Evolutionary conservation across 2,797 vertebrate species (phyloP).

Genomic region (Rousettus madagascariensis): DNA sequence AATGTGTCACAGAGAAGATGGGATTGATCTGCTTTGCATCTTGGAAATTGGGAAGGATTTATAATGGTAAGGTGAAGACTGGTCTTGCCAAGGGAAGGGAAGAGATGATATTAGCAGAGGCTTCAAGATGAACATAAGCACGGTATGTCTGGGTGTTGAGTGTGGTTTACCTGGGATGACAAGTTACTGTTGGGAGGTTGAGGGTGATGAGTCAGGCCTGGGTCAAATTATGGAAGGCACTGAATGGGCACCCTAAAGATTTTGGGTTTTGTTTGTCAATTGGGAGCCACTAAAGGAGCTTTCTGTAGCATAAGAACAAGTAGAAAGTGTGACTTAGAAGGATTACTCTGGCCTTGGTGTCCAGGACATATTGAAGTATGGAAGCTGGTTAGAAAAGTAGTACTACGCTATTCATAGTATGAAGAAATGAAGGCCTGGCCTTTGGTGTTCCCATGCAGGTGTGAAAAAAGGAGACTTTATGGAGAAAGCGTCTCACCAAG

Average conservation of each 20-base stretch:
- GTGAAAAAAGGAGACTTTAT: not conserved
- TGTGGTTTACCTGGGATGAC: not conserved
- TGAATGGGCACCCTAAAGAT: not conserved
- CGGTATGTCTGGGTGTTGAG: not conserved
- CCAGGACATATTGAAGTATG: not conserved
- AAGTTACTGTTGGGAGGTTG: not conserved
- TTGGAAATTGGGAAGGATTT: not conserved
- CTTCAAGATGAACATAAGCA: not conserved
- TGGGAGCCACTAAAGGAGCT: not conserved
- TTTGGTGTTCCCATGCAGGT: not conserved
- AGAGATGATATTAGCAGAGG: not conserved
- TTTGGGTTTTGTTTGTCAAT: not conserved
- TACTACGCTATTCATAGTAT: not conserved
- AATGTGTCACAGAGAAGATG: not conserved
- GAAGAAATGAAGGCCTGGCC: not conserved
- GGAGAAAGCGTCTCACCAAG: not conserved
- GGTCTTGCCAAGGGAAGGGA: not conserved
- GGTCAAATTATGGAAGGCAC: constrained; percentile 13
- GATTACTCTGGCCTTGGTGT: not conserved
- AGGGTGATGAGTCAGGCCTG: not conserved
- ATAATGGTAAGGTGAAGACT: not conserved
- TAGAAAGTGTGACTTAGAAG: not conserved
- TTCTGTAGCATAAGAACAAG: not conserved
- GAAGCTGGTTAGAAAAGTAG: not conserved
- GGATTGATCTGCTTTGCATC: not conserved